A percentile compares a stretch with the other conserved stretches of the same genome.
phyloP scores from a whole-genome alignment of 2,113 vertebrate genomes.

The Orycteropus afer region DNA sequence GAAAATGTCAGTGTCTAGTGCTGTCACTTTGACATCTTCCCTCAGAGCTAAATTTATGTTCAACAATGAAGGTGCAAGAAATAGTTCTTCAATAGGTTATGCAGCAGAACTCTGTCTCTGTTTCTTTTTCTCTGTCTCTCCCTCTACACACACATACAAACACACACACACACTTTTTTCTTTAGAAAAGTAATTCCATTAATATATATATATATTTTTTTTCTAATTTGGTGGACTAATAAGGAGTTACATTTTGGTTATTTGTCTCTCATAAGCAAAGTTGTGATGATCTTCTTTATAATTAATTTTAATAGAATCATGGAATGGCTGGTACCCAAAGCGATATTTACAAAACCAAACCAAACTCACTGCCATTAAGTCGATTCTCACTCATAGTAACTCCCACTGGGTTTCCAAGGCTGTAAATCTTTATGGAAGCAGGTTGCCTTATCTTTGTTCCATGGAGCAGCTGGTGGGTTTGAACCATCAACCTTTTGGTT shows the following conservation, averaged over 20 bases:
- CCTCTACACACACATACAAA: background rate
- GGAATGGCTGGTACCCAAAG: background rate
- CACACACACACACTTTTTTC: background rate
- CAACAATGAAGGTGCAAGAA: conserved; percentile 38
- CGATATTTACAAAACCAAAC: too few relatives aligned
- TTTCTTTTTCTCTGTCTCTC: background rate
- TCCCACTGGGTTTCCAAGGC: too few relatives aligned
- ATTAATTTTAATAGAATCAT: background rate
- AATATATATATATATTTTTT: background rate
- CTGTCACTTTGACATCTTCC: conserved; percentile 45
- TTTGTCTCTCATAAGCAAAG: conserved; percentile 21
- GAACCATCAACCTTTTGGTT: too few relatives aligned
- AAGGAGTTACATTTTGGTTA: background rate
- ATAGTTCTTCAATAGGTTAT: background rate
- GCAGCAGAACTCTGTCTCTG: background rate
- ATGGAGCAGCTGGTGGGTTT: too few relatives aligned
- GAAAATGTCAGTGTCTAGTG: conserved; percentile 22
- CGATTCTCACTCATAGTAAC: too few relatives aligned
- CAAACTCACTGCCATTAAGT: too few relatives aligned
- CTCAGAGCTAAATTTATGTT: conserved; percentile 44
- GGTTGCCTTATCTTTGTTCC: too few relatives aligned
- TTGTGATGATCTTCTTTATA: background rate
- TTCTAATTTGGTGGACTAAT: background rate
- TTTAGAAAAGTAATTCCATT: background rate
- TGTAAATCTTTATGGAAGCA: too few relatives aligned